Evolutionary conservation across 2,797 vertebrate genomes (phyloP), one percentile per base, ranked within the genome.

Genomic region (Serranus cabrilla): DNA sequence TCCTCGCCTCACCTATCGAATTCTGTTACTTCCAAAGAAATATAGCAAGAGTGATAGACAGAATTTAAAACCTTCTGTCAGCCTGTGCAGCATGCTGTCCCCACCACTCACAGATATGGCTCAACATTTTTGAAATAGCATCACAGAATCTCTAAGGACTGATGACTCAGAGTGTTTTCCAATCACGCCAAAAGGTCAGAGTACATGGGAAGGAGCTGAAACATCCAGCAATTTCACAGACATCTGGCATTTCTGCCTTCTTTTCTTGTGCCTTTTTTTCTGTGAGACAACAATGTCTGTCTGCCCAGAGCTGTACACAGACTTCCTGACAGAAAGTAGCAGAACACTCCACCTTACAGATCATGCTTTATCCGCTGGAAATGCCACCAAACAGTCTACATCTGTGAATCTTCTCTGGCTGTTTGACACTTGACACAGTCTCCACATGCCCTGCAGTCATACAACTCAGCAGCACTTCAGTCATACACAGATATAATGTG

Each of bases 401-500:
- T 83, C 76, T 78, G 76, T 84, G 57, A 63, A 45, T 70, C 46
- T 58, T 72, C 57, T 71, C 65, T 40, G 73, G 43, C 64, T 60
- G 16, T 51, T 61, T 71, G 80, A 81, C 75, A 82, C 78, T 80
- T 81, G 74, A 80, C 63, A 75, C 58, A 54, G 54, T 78, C 62
- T 71, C 42, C 79, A 51, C 71, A 11, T 83, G 65, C 80, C 89
- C 85, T 37, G 70, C 42, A 16, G 86, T 54, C 55, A 76, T 18
- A 45, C 52, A 74, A 34, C 76, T 74, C 73, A 66, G 54, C 47
- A 25, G 42, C 72, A 72, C 52, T 77, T 82, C 77, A 74, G 43
- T 83, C 70, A 76, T 71, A 76, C 85, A 78, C 71, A 86, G 76
- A 87, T 76, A 90, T 88, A 88, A 87, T 87, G 83, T 81, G 70